Evolutionary conservation across 2,888 invertebrate species (phyloP).

Genomic region (Gortyna flavago): DNA sequence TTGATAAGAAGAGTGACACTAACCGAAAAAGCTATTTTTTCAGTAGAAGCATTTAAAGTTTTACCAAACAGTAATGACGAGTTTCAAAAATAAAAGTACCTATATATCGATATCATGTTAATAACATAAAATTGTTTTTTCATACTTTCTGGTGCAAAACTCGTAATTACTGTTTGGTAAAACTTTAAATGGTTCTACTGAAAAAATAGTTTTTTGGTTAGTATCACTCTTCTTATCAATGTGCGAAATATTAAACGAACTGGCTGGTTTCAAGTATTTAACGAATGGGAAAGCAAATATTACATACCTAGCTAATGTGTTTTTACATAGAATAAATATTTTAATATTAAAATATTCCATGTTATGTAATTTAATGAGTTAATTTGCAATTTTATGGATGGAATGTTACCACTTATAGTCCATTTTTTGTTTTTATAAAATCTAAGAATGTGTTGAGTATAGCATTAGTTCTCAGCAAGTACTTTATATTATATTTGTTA

Average conservation of each 20-base stretch:
- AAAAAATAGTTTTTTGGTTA: too few relatives aligned
- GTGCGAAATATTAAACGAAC: slow-evolving; percentile 1
- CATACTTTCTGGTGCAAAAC: too few relatives aligned
- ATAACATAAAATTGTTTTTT: too few relatives aligned
- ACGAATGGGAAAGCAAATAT: background rate
- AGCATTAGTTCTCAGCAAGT: slow-evolving; percentile 2
- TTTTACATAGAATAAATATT: slow-evolving; percentile 47
- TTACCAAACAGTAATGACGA: too few relatives aligned
- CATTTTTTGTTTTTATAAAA: slow-evolving; percentile 24
- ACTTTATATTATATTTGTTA: slow-evolving; percentile 25
- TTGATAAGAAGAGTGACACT: too few relatives aligned
- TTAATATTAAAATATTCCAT: slow-evolving; percentile 33
- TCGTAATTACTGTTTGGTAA: too few relatives aligned
- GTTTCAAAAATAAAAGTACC: too few relatives aligned
- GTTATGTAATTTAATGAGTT: slow-evolving; percentile 17
- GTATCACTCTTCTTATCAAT: too few relatives aligned
- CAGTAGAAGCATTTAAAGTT: too few relatives aligned
- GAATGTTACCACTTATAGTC: slow-evolving; percentile 34
- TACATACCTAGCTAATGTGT: background rate
- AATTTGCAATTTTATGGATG: slow-evolving; percentile 7
- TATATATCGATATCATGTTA: too few relatives aligned
- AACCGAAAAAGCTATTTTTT: too few relatives aligned
- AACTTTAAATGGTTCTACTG: too few relatives aligned
- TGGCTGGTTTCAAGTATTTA: slow-evolving; percentile 10
- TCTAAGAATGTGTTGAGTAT: slow-evolving; percentile 17